phyloP scores from a whole-genome alignment of 2,797 vertebrate genomes.

The Antennarius maculatus region DNA sequence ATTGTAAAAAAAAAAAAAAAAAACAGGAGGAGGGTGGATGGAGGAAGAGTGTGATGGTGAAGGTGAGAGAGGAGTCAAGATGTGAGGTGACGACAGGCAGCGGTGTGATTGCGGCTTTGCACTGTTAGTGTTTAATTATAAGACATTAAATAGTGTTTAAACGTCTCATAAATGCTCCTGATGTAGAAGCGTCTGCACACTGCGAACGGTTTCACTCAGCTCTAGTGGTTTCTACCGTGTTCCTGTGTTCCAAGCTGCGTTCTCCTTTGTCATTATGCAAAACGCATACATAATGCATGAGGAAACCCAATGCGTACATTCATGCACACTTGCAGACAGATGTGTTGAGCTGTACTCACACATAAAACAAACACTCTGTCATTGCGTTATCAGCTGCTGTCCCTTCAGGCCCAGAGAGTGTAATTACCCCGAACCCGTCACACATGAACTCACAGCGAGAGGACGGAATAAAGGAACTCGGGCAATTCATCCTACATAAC shows the following conservation, averaged over 20 bases:
- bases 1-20: no score
- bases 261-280: conserved; percentile 4
- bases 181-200: background rate
- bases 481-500: conserved; percentile 12
- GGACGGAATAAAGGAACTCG: conserved; percentile 22
- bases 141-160: conserved; percentile 14
- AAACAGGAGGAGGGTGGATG: background rate
- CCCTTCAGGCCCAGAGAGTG: conserved; percentile 22
- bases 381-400: conserved; percentile 34
- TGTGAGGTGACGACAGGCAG: background rate
- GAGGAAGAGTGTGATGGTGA: background rate
- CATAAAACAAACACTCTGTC: conserved; percentile 26
- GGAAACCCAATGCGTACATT: background rate
- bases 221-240: no score
- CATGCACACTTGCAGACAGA: background rate
- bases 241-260: background rate
- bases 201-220: background rate
- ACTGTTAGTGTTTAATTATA: conserved; percentile 3
- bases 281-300: conserved; percentile 40
- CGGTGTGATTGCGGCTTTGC: background rate
- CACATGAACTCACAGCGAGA: conserved; percentile 17
- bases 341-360: background rate
- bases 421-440: conserved; percentile 30
- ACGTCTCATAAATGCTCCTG: conserved; percentile 12
- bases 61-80: background rate